Evolutionary conservation across 2,113 vertebrate genomes (phyloP), one percentile per base, ranked within the genome.

Genomic region (Pseudopodoces humilis): DNA sequence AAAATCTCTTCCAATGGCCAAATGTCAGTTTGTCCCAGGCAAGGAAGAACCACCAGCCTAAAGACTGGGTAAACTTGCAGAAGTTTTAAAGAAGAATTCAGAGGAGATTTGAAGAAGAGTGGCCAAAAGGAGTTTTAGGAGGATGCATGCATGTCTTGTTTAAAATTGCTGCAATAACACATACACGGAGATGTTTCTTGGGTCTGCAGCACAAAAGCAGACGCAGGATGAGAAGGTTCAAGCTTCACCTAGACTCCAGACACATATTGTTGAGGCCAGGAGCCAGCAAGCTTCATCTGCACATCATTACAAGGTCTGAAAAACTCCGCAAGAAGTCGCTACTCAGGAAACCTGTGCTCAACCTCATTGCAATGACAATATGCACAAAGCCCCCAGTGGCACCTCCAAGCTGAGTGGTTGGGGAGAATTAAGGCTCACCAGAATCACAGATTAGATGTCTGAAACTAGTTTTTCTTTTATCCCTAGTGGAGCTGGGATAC

Each of bases 81-180:
- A 70, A 70, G 33, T 30, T 30, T 62, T 47, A 47, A 85, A 62
- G n/a, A 67, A 15, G 33, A 64, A 50, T 25, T n/a, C 13, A 70
- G 37, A 79, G 41, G 19, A 77, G 41, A 70, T 39, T 21, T 65
- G 52, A 79, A 75, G 49, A 77, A 86, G 7, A 71, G 46, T 30
- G 74, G 24, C 15, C 60, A 77, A 68, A 84, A 72, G 35, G 35
- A 88, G 50, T 15, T 46, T 56, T 43, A 35, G 27, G 46, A 81
- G 35, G 41, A 84, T 0, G 0, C 1, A 0, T 39, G 35, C 15
- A 1, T 15, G 31, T 43, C n/a, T 52, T 47, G 7, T 43, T 80
- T 47, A 12, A 28, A 76, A 58, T 0, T 37, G n/a, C n/a, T 5
- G 4, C 49, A 59, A 20, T 14, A 86, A 71, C 39, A 89, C 28